Base-by-base conservation (phyloP, 2,888 invertebrate genomes). In the Euzetes globulus region DNA sequence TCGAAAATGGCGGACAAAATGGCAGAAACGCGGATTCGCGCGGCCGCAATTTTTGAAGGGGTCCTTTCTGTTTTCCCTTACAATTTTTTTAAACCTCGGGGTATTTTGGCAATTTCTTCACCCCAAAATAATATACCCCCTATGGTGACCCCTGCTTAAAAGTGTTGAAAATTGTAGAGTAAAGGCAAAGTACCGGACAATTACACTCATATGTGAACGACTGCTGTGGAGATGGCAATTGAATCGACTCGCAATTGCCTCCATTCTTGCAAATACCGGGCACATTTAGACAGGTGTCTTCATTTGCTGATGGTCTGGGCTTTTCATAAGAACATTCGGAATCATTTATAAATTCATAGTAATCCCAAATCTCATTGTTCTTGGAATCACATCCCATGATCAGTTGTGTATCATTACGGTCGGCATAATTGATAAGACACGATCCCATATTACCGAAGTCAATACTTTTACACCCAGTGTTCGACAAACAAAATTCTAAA, bases 291-390 rank as follows among this genome's bases (percentile, higher is more conserved):
- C 70, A 70, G 37, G 25, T 70, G 41, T 70, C 70, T 37, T 70
- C 70, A 17, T 13, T 11, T 3, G 22, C 2, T 1, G 27, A 3
- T 4, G 70, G 70, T 22, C 11, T 19, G 4, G 70, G 70, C 41
- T 70, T 70, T 37, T 70, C 70, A 37, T 25, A 22, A 25, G 70
- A 11, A 19, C 70, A 70, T n/a, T 70, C 70, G n/a, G 70, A 70
- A 37, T 70, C 70, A 4, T 17, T 15, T 13, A 37, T 1, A 13
- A 70, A 17, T n/a, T 70, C 70, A 37, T 37, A 70, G 47, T 70
- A 70, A 70, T 70, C 70, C 41, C 41, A 70, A 11, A 22, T n/a
- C 37, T 70, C 70, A 22, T 70, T 47, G 17, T 70, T 70, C 15
- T 70, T 70, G 22, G 25, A 25, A 13, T 70, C 70, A 41, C 70